Evolutionary conservation across 1,140 invertebrate genomes (phyloP), one percentile per base, ranked within the genome.

Genomic region (Pseudomyrmex gracilis): DNA sequence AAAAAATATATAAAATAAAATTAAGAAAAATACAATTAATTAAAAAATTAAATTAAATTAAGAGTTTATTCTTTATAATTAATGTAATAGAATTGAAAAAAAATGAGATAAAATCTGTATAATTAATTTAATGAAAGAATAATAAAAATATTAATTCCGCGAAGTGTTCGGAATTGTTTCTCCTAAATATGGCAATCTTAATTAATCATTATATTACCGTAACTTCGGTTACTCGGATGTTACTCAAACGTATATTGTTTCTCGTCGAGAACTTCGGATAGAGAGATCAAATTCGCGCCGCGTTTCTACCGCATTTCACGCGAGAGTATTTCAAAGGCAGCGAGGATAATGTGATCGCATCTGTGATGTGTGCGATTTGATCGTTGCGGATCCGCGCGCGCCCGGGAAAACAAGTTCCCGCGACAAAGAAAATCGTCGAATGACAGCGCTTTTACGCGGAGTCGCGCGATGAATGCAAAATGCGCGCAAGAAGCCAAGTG

Each of bases 391-490:
- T 82, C 53, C 43, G 43, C 10, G 45, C 8, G 34, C 7, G 20
- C 34, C 0, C 17, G 57, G 51, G 20, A 43, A 51, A 77, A 45
- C 43, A 20, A 76, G 53, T 47, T 43, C 8, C 34, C n/a, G 55
- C 7, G n/a, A 71, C 60, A 55, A 78, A 78, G 53, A 58, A 17
- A n/a, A 7, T 34, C 64, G 76, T 60, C 15, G 43, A 47, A 80
- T 58, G 53, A 58, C 45, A 60, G 12, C 45, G 66, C 66, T 34
- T 78, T 78, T 60, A 60, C 43, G 45, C 24, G 2, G 53, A 51
- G 49, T 47, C 53, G 53, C 58, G 76, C 20, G n/a, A 71, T 49
- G 76, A 58, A 80, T 71, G 76, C 43, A 12, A 80, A 60, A 58
- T 58, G n/a, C 43, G 34, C 43, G n/a, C 47, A 71, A 68, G 64